phyloP scores from a whole-genome alignment of 2,113 vertebrate genomes.

The Grus americana region DNA sequence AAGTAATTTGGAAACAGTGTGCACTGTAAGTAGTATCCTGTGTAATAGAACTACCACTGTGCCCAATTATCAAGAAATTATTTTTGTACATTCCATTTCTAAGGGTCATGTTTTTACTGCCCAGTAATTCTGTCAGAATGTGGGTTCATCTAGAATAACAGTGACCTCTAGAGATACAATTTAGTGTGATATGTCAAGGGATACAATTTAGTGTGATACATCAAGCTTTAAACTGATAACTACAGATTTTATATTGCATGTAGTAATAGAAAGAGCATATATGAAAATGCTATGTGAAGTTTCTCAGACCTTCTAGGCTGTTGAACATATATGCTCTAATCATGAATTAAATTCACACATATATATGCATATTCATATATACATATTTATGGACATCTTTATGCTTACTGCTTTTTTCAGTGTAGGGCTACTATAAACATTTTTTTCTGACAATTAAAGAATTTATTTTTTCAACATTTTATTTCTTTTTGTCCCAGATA shows the following conservation, averaged over 20 bases:
- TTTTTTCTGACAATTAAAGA: background rate
- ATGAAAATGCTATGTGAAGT: background rate
- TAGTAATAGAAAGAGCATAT: background rate
- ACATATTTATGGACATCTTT: background rate
- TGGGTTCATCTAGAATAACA: slow-evolving; percentile 18
- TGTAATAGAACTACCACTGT: slow-evolving; percentile 10
- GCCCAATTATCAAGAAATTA: slow-evolving; percentile 29
- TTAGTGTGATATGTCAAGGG: background rate
- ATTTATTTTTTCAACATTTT: background rate
- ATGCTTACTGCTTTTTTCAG: background rate
- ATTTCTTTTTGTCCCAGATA: background rate
- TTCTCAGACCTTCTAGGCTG: background rate
- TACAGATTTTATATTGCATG: background rate
- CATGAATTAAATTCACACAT: background rate
- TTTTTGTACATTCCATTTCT: background rate
- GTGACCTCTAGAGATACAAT: slow-evolving; percentile 39
- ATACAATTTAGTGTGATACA: background rate
- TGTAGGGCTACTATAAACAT: background rate
- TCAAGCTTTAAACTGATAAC: background rate
- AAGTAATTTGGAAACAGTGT: background rate
- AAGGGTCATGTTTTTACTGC: background rate
- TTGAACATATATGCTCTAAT: background rate
- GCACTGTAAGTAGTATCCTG: background rate
- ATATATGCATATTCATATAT: background rate
- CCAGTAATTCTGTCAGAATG: background rate